Conservation (phyloP, 2,113 vertebrate species). For the Cromileptes altivelis region DNA sequence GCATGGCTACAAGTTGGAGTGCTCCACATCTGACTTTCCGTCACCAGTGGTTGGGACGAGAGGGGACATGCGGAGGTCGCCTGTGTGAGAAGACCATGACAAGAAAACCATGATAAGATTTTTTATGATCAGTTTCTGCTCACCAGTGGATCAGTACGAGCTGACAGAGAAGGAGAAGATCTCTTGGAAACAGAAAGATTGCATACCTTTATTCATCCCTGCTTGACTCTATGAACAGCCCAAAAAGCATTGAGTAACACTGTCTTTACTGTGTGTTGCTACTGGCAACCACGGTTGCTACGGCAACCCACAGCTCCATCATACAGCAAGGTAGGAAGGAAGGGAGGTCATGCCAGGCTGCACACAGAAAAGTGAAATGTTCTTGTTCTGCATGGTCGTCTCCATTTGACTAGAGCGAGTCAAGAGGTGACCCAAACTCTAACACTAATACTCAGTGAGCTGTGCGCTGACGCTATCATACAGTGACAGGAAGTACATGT, state of each 20-base stretch:
- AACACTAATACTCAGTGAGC: neutral
- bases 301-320: conserved; percentile 43
- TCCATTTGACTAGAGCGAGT: conserved; percentile 14
- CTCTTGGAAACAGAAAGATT: neutral
- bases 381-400: conserved; percentile 17
- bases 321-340: neutral
- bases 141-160: neutral
- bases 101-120: neutral
- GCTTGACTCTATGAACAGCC: neutral
- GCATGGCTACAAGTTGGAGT: neutral
- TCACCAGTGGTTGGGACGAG: conserved; percentile 72
- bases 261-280: conserved; percentile 39
- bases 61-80: conserved; percentile 66
- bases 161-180: neutral
- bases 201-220: conserved; percentile 42
- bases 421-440: neutral
- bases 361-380: conserved; percentile 14
- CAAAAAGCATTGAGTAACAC: conserved; percentile 23
- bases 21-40: neutral
- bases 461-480: neutral
- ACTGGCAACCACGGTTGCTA: conserved; percentile 49
- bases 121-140: neutral
- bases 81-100: conserved; percentile 49
- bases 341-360: conserved; percentile 15
- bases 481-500: neutral